A percentile compares a stretch with the other conserved stretches of the same genome.
Conservation (phyloP, 2,888 invertebrate species). For the Frankliniella intonsa region DNA sequence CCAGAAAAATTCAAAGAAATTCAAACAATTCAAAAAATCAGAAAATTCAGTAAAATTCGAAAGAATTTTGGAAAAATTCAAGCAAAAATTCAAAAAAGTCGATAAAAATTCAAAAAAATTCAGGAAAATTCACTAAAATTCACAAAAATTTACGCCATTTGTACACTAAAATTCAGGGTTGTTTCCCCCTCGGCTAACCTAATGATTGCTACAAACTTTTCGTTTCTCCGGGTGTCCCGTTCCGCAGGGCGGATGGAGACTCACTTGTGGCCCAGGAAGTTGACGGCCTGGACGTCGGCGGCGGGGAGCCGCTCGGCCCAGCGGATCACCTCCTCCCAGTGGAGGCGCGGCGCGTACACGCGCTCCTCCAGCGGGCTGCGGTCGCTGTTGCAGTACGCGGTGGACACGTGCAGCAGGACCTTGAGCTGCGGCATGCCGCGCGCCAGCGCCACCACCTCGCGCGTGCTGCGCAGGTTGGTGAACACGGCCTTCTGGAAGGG, state of each 20-base stretch:
- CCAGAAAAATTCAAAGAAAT: too few species aligned
- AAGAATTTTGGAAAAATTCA: too few species aligned
- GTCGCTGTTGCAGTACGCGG: not conserved
- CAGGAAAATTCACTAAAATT: too few species aligned
- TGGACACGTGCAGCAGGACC: not conserved
- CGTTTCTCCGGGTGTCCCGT: too few species aligned
- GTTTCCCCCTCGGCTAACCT: too few species aligned
- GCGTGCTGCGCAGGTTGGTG: slow-evolving; percentile 1
- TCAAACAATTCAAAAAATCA: too few species aligned
- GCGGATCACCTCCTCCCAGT: not conserved
- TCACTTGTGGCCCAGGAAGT: not conserved
- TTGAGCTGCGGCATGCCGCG: not conserved
- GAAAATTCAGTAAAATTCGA: too few species aligned
- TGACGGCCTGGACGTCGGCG: not conserved
- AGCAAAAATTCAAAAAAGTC: too few species aligned
- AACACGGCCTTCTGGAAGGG: slow-evolving; percentile 3
- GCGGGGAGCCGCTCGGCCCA: not conserved
- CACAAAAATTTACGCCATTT: too few species aligned
- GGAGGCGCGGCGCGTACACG: not conserved
- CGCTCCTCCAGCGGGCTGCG: not conserved
- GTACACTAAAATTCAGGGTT: too few species aligned
- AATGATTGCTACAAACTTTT: too few species aligned
- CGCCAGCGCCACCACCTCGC: not conserved
- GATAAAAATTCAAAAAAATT: too few species aligned
- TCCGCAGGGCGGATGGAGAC: not conserved